Evolutionary conservation across 1,140 invertebrate genomes (phyloP).

Genomic region (Atopsyche davidsoni): DNA sequence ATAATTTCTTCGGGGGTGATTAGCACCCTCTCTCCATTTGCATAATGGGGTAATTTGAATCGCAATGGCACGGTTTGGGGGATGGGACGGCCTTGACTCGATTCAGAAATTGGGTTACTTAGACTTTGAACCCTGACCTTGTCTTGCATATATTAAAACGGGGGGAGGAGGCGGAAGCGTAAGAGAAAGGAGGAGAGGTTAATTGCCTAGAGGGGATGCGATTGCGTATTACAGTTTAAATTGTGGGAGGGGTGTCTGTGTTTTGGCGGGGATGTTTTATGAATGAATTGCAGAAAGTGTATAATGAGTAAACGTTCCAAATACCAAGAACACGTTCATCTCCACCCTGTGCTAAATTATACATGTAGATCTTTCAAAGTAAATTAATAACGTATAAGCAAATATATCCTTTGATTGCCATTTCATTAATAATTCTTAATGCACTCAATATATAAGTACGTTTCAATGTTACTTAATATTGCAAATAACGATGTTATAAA

Average conservation of each 20-base stretch:
- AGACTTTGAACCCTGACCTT: slow-evolving; percentile 26
- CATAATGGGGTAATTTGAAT: slow-evolving; percentile 25
- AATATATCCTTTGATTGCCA: too few species aligned
- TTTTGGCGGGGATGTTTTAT: too few species aligned
- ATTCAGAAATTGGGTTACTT: slow-evolving; percentile 25
- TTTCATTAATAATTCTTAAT: too few species aligned
- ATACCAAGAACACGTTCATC: too few species aligned
- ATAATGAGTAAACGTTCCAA: too few species aligned
- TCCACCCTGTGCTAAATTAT: too few species aligned
- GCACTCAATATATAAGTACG: too few species aligned
- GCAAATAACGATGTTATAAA: too few species aligned
- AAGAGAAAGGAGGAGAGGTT: slow-evolving; percentile 12
- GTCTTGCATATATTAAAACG: slow-evolving; percentile 24
- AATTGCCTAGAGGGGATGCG: slow-evolving; percentile 19
- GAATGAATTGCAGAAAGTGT: too few species aligned
- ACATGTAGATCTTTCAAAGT: too few species aligned
- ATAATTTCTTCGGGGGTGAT: slow-evolving; percentile 21
- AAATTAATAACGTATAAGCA: too few species aligned
- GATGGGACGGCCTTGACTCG: slow-evolving; percentile 26
- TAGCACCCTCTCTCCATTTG: slow-evolving; percentile 26
- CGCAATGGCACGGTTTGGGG: slow-evolving; percentile 8
- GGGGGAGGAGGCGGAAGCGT: slow-evolving; percentile 4
- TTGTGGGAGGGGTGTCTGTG: background rate
- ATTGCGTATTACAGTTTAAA: background rate
- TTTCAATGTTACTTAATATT: too few species aligned